Evolutionary conservation across 1,140 invertebrate species (phyloP), one percentile per base, ranked within the genome.

Genomic region (Pemphigus obesinymphae): DNA sequence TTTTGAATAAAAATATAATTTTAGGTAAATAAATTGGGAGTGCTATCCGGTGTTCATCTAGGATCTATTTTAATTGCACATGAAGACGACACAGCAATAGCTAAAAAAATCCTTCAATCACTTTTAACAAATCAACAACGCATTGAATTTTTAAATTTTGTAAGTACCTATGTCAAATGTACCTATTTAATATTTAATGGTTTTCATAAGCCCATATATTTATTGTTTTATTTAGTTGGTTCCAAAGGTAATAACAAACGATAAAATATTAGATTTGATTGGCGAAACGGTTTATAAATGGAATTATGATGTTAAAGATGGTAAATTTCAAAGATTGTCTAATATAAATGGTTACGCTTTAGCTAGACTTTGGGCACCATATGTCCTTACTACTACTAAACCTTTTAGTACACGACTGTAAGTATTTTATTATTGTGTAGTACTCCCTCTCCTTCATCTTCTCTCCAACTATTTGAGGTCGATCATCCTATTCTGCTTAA

Each of bases 51-150:
- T 55, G 20, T 11, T 78, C 31, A 78, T 17, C 17, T 78, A 17
- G 75, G n/a, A 2, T 58, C 34, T 26, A 29, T 78, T 43, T 40
- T 78, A 43, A 34, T 15, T 15, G 3, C 50, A 6, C 75, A 78
- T 26, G 31, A 78, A 40, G n/a, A 78, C 26, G 6, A 78, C 34
- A 58, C 17, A 0, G 7, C 40, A 17, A 55, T 78, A 20, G 53
- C 75, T 58, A 78, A 78, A 40, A 78, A 78, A 26, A 61, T 78
- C 3, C 53, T 78, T 58, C 75, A 78, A 78, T 78, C 75, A 23
- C 3, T 58, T 61, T 1, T 26, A 58, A 78, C 50, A 5, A 20
- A 78, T 40, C 31, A 58, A 78, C 75, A 78, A n/a, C 72, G 45
- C 26, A 55, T 10, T 17, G 75, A 78, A 23, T 78, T 78, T 2